Conservation (phyloP, 2,888 invertebrate genomes). For the Aproaerema taeniolella region DNA sequence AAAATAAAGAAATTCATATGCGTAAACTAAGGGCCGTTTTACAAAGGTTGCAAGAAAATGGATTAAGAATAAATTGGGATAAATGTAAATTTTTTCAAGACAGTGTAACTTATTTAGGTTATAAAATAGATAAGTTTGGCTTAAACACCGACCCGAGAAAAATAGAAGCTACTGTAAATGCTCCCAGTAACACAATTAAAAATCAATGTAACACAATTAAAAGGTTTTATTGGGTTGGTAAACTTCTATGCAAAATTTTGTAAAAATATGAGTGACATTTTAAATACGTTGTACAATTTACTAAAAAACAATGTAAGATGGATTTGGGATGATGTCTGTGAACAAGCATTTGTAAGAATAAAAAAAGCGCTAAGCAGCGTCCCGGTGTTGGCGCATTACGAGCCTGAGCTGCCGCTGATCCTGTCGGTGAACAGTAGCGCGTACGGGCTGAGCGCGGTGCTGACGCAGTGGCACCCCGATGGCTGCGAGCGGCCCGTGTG, state of each 20-base stretch:
- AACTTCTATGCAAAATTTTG: conserved; percentile 17
- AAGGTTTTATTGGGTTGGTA: not conserved
- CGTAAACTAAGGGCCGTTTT: conserved; percentile 6
- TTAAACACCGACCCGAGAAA: conserved; percentile 3
- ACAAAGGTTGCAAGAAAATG: conserved; percentile 1
- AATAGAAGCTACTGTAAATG: not conserved
- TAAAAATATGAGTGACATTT: conserved; percentile 16
- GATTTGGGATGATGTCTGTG: conserved; percentile 16
- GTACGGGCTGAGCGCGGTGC: conserved; percentile 22
- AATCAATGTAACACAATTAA: not conserved
- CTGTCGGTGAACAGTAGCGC: too few relatives aligned
- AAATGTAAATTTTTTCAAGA: too few relatives aligned
- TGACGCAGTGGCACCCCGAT: conserved; percentile 22
- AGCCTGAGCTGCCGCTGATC: conserved; percentile 15
- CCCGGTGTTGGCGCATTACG: conserved; percentile 14
- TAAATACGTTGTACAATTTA: conserved; percentile 20
- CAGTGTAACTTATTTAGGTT: conserved; percentile 12
- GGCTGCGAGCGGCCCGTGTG: conserved; percentile 25
- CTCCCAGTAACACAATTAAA: too few relatives aligned
- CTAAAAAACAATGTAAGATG: conserved; percentile 17
- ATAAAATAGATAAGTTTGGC: conserved; percentile 6
- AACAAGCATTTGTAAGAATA: conserved; percentile 17
- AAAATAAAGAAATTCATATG: conserved; percentile 5
- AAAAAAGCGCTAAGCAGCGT: conserved; percentile 16
- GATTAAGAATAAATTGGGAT: conserved; percentile 9